phyloP scores from a whole-genome alignment of 2,113 vertebrate species.

The Nycticryphes semicollaris region DNA sequence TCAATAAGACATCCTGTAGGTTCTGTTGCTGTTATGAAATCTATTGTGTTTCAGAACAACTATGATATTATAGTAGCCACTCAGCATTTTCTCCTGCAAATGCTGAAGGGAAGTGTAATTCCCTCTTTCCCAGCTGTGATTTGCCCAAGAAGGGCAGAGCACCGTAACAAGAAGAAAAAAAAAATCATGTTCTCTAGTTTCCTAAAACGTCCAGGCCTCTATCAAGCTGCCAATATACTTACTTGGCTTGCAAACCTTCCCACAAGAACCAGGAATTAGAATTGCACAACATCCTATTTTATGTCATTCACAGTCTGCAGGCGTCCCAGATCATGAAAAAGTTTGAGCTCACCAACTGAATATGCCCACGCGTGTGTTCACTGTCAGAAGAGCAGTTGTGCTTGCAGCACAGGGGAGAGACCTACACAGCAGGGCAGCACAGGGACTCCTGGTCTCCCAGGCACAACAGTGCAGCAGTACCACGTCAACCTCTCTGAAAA shows the following conservation, averaged over 20 bases:
- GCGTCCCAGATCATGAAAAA: background rate
- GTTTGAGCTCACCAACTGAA: background rate
- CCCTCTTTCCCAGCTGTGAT: background rate
- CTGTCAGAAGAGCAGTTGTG: background rate
- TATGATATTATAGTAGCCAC: background rate
- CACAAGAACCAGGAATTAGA: background rate
- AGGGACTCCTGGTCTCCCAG: background rate
- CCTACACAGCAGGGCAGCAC: background rate
- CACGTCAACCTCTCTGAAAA: background rate
- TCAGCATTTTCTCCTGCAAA: background rate
- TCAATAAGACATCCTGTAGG: constrained; percentile 24
- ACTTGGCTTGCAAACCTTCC: background rate
- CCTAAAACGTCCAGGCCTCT: background rate
- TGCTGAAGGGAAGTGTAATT: background rate
- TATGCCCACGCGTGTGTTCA: accelerated
- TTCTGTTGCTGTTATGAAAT: background rate
- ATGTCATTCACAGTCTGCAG: background rate
- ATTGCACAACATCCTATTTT: background rate
- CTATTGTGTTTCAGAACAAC: background rate
- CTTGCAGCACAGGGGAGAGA: background rate
- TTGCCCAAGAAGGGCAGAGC: background rate
- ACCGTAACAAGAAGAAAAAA: background rate
- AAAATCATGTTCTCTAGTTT: background rate
- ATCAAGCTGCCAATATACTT: background rate
- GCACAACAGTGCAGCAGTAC: background rate